These are phyloP conservation scores for Hypsibius dujardini DNA, from an alignment of 1,140 invertebrate species.

Conservation along the genomic window DNA sequence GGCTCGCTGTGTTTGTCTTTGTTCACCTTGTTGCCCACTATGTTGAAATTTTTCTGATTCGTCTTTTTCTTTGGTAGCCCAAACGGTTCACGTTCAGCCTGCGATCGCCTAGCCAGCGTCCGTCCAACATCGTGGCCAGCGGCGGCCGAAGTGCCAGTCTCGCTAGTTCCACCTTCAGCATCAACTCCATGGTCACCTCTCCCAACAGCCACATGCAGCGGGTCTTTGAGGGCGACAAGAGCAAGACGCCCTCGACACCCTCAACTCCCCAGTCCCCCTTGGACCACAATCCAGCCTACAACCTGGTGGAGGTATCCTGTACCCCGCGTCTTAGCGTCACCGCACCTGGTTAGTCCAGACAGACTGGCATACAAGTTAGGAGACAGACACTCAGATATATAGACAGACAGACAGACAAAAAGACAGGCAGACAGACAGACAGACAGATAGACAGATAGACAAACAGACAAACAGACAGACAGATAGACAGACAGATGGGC, in stretches of 20 bases:
- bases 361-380: no score
- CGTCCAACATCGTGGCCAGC: not conserved
- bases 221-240: not conserved
- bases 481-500: no score
- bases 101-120: not conserved
- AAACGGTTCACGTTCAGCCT: not conserved
- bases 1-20: not conserved
- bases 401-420: no score
- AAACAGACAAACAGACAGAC: no score
- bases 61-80: not conserved
- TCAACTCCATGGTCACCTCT: not conserved
- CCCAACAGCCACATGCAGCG: not conserved
- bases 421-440: no score
- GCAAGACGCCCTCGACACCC: not conserved
- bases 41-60: not conserved
- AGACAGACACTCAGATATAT: no score
- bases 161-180: not conserved
- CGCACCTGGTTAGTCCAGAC: no score
- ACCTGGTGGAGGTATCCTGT: no score
- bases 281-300: no score
- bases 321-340: no score
- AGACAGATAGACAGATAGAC: no score
- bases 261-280: not conserved
- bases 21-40: not conserved
- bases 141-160: not conserved